phyloP scores from a whole-genome alignment of 2,888 invertebrate genomes.

The Liposcelis brunnea region DNA sequence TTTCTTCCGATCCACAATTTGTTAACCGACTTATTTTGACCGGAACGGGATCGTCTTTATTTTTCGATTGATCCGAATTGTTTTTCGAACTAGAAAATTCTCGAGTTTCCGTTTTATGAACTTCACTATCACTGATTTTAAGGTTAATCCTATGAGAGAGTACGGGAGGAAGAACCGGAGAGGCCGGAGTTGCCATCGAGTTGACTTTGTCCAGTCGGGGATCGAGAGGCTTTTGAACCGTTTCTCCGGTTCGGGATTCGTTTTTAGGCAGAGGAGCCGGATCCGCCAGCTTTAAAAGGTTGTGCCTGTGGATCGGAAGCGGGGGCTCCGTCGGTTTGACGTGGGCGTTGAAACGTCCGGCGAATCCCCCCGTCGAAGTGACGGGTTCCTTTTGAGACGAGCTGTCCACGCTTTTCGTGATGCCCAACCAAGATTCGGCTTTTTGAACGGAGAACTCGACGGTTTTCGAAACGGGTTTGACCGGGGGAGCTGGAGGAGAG shows the following conservation, averaged over 20 bases:
- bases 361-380: too few relatives aligned
- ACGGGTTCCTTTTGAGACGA: too few relatives aligned
- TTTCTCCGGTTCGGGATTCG: not conserved
- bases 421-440: conserved; percentile 6
- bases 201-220: not conserved
- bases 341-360: too few relatives aligned
- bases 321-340: too few relatives aligned
- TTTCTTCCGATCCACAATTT: conserved; percentile 12
- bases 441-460: conserved; percentile 5
- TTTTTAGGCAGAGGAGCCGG: too few relatives aligned
- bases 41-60: not conserved
- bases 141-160: not conserved
- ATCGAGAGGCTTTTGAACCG: not conserved
- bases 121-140: conserved; percentile 1
- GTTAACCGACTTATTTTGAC: too few relatives aligned
- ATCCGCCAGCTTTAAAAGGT: too few relatives aligned
- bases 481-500: conserved; percentile 20
- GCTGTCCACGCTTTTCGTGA: not conserved
- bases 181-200: not conserved
- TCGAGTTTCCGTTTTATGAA: not conserved
- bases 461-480: conserved; percentile 15
- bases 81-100: too few relatives aligned
- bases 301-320: too few relatives aligned
- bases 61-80: not conserved
- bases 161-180: not conserved